Base-by-base conservation (phyloP, 2,888 invertebrate genomes). In the Agonopterix alstromeriana region DNA sequence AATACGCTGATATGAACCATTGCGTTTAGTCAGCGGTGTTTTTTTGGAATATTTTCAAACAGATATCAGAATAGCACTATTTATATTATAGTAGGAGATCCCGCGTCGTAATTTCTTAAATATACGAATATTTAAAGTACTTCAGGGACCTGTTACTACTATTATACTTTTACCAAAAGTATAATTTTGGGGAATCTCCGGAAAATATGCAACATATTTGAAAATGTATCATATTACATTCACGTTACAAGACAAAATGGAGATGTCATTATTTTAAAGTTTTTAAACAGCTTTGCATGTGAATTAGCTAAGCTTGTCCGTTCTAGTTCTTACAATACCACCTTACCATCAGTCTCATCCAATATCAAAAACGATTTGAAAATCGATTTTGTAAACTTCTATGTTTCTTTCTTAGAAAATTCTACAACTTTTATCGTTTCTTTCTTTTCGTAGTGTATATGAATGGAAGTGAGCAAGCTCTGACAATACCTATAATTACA, bases 381-480 rank as follows among this genome's bases (percentile, higher is more conserved):
- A 9, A 11, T 2, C 11, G 12, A 11, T 42, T 12, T 42, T 42
- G 11, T n/a, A n/a, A 38, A 38, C n/a, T 38, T 38, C 10, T 38
- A 38, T 38, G 38, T n/a, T 38, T 38, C 9, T n/a, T 38, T 38
- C 27, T 38, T 38, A 38, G n/a, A 38, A 38, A 38, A n/a, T n/a
- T 38, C 38, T n/a, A 38, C 10, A n/a, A 10, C n/a, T 9, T 38
- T 38, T 38, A 38, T n/a, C 5, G 38, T 38, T n/a, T 38, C 10
- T n/a, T 38, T n/a, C 38, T 38, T 38, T 3, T 27, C 5, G 7
- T 27, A 27, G 27, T 27, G 27, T 38, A n/a, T 10, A 36, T 27
- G 40, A 50, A 43, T 53, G 73, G 71, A 79, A 78, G 68, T 81
- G 81, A 82, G 82, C 82, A 81, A 81, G 80, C 78, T 62, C 67